These are phyloP conservation scores for Brachionus paranguensis DNA, from an alignment of 1,140 invertebrate genomes.

Conservation along the genomic window DNA sequence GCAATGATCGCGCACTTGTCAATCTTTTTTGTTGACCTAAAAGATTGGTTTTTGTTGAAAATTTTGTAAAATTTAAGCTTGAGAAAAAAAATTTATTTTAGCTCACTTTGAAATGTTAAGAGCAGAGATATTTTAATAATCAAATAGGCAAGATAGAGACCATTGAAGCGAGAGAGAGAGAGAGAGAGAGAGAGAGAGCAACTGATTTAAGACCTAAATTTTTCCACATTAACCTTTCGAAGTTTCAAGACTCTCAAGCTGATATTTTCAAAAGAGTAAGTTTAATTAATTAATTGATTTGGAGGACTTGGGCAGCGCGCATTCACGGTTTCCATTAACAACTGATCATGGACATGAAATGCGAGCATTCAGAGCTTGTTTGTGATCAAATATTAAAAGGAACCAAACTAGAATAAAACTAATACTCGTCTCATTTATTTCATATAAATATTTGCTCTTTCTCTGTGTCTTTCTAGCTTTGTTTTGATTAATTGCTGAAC, in stretches of 20 bases:
- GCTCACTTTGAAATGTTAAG: background rate
- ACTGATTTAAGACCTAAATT: background rate
- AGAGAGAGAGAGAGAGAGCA: background rate
- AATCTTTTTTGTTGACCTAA: background rate
- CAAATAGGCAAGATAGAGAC: background rate
- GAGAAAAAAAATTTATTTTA: background rate
- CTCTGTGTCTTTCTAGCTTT: background rate
- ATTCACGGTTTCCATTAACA: background rate
- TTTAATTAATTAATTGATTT: background rate
- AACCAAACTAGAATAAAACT: background rate
- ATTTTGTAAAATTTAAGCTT: background rate
- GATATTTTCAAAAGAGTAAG: background rate
- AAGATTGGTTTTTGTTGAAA: background rate
- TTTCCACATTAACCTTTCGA: background rate
- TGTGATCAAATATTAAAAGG: conserved; percentile 20
- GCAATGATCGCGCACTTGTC: background rate
- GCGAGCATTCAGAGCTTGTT: background rate
- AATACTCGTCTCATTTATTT: conserved; percentile 9
- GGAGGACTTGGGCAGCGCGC: background rate
- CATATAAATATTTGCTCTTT: conserved; percentile 25
- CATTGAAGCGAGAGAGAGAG: background rate
- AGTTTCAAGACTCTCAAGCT: background rate
- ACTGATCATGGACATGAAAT: background rate
- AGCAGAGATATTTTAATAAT: background rate
- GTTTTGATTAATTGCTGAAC: conserved; percentile 25